Conservation (phyloP, 1,140 invertebrate genomes). For the Tenebrio molitor region DNA sequence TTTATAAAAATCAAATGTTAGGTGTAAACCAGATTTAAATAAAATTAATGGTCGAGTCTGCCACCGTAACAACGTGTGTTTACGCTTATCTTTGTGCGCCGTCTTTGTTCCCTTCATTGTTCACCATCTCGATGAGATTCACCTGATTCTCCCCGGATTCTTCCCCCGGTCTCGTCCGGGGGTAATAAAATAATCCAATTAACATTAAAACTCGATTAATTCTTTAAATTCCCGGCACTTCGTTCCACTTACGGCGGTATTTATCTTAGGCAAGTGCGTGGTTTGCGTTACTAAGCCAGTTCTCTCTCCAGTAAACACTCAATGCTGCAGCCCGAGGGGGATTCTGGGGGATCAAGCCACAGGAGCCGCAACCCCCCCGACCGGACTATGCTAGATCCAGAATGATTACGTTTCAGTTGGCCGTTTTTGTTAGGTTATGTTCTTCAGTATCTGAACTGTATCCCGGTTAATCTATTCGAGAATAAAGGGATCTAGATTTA, state of each 20-base stretch:
- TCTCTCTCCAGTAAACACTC: conserved; percentile 38
- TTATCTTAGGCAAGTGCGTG: conserved; percentile 39
- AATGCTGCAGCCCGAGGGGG: conserved; percentile 11
- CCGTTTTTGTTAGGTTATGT: conserved; percentile 30
- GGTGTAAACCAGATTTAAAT: too few relatives aligned
- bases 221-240: conserved; percentile 38
- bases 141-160: conserved; percentile 20
- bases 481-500: conserved; percentile 38
- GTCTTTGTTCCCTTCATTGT: not conserved
- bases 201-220: conserved; percentile 41
- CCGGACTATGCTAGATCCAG: conserved; percentile 35
- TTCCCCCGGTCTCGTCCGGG: not conserved
- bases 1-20: too few relatives aligned
- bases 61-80: too few relatives aligned
- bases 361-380: conserved; percentile 29
- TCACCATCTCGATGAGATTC: not conserved
- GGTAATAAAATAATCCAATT: conserved; percentile 37
- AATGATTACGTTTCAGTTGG: conserved; percentile 35
- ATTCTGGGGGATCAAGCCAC: conserved; percentile 33
- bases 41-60: too few relatives aligned
- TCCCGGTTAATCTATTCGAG: conserved; percentile 35
- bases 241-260: conserved; percentile 32
- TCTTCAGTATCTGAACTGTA: conserved; percentile 36
- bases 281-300: conserved; percentile 37
- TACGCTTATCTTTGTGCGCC: too few relatives aligned